Evolutionary conservation across 1,140 invertebrate species (phyloP).

Genomic region (Oryzaephilus surinamensis): DNA sequence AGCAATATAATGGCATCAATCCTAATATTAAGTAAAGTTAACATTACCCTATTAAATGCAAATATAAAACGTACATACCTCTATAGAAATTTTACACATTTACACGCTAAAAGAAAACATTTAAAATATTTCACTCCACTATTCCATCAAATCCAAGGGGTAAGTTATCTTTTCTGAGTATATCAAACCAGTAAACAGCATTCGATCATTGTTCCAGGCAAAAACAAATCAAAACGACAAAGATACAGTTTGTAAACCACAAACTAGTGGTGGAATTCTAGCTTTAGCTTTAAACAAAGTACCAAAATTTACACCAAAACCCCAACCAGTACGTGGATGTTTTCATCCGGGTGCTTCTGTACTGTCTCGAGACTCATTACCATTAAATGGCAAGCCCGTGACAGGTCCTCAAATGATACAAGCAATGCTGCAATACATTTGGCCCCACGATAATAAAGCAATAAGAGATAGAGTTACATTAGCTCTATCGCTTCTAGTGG

Average conservation of each 20-base stretch:
- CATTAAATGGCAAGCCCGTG: slow-evolving; percentile 46
- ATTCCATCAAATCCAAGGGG: slow-evolving; percentile 14
- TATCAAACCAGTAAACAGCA: neutral
- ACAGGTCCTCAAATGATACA: slow-evolving; percentile 71
- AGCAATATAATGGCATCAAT: slow-evolving; percentile 23
- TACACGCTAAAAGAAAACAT: slow-evolving; percentile 11
- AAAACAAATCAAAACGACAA: slow-evolving; percentile 2
- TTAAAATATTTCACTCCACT: slow-evolving; percentile 8
- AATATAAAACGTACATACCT: slow-evolving; percentile 12
- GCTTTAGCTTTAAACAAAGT: slow-evolving; percentile 21
- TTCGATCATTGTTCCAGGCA: slow-evolving; percentile 5
- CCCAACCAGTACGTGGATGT: slow-evolving; percentile 51
- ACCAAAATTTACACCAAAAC: slow-evolving; percentile 20
- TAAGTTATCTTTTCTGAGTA: too few species aligned
- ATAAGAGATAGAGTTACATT: slow-evolving; percentile 75
- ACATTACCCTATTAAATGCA: slow-evolving; percentile 18
- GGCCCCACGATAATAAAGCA: slow-evolving; percentile 82
- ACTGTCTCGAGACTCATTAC: slow-evolving; percentile 55
- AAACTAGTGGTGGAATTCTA: slow-evolving; percentile 18
- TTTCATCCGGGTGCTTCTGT: slow-evolving; percentile 79
- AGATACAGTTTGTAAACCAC: slow-evolving; percentile 6
- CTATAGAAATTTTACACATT: slow-evolving; percentile 15
- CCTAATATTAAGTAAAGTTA: slow-evolving; percentile 13
- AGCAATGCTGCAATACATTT: slow-evolving; percentile 86
- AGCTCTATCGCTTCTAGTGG: slow-evolving; percentile 67